Percentiles rank a stretch among this genome's conserved stretches.
Evolutionary conservation across 2,888 invertebrate species (phyloP).

Genomic region (Escarpia spicata): DNA sequence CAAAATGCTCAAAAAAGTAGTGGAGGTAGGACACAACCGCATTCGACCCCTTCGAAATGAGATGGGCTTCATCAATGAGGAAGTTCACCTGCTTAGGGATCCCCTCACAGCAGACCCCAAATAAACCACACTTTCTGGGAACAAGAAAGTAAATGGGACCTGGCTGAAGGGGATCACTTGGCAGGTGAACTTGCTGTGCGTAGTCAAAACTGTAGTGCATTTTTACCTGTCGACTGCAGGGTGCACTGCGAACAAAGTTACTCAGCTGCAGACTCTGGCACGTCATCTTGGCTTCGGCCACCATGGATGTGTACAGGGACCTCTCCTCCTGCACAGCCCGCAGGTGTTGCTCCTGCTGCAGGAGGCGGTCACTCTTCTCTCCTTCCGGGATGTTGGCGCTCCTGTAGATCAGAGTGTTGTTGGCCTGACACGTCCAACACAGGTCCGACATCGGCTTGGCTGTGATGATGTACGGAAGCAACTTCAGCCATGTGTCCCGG

Average conservation of each 20-base stretch:
- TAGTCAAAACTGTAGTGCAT: conserved; percentile 31
- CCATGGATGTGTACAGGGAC: conserved; percentile 18
- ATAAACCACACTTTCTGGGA: conserved; percentile 45
- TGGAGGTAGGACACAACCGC: conserved; percentile 38
- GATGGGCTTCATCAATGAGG: conserved; percentile 43
- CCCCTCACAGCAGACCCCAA: conserved; percentile 31
- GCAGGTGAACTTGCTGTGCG: conserved; percentile 29
- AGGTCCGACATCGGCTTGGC: conserved; percentile 5
- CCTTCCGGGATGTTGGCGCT: conserved; percentile 1
- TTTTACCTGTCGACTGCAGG: conserved; percentile 26
- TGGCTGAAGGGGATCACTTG: conserved; percentile 41
- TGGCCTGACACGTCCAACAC: conserved; percentile 25
- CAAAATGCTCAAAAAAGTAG: conserved; percentile 40
- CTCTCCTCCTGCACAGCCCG: conserved; percentile 21
- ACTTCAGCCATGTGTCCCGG: conserved; percentile 13
- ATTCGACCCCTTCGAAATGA: conserved; percentile 41
- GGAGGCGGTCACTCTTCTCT: conserved; percentile 14
- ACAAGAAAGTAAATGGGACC: conserved; percentile 43
- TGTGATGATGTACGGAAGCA: neutral
- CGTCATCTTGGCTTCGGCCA: neutral
- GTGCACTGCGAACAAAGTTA: neutral
- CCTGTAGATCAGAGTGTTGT: neutral
- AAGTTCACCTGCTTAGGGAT: conserved; percentile 39
- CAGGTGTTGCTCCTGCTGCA: conserved; percentile 24
- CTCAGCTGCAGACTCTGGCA: neutral